phyloP scores from a whole-genome alignment of 2,113 vertebrate genomes.

The Delphinapterus leucas region DNA sequence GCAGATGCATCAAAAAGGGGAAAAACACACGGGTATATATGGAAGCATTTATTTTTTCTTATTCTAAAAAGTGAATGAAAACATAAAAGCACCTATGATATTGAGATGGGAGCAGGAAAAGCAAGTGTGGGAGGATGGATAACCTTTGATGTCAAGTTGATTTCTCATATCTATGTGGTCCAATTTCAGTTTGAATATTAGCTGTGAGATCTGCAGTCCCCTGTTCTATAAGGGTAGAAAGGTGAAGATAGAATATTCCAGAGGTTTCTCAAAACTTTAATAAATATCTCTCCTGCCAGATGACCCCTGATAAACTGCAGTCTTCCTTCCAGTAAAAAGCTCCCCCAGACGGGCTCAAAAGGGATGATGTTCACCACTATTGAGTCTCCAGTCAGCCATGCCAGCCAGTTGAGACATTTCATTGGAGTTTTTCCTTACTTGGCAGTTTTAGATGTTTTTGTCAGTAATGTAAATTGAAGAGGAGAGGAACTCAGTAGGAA shows the following conservation, averaged over 20 bases:
- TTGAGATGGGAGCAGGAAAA: conserved; percentile 45
- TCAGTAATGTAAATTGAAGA: conserved; percentile 56
- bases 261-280: conserved; percentile 69
- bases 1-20: neutral
- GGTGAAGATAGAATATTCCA: conserved; percentile 66
- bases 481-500: conserved; percentile 12
- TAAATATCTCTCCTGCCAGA: conserved; percentile 62
- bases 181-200: conserved; percentile 70
- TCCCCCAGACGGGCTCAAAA: conserved; percentile 37
- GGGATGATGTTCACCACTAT: conserved; percentile 14
- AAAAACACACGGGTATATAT: neutral
- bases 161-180: conserved; percentile 53
- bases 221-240: conserved; percentile 45
- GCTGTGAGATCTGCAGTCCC: conserved; percentile 46
- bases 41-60: neutral
- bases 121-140: neutral
- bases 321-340: conserved; percentile 41
- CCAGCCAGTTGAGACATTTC: conserved; percentile 51
- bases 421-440: neutral
- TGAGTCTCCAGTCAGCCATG: conserved; percentile 41
- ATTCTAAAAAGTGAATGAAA: conserved; percentile 52
- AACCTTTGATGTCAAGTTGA: conserved; percentile 65
- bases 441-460: conserved; percentile 56
- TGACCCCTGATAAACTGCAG: conserved; percentile 65
- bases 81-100: conserved; percentile 29